Percentiles rank a stretch among this genome's conserved stretches.
Evolutionary conservation across 2,888 invertebrate species (phyloP).

Genomic region (Yponomeuta evonymella): DNA sequence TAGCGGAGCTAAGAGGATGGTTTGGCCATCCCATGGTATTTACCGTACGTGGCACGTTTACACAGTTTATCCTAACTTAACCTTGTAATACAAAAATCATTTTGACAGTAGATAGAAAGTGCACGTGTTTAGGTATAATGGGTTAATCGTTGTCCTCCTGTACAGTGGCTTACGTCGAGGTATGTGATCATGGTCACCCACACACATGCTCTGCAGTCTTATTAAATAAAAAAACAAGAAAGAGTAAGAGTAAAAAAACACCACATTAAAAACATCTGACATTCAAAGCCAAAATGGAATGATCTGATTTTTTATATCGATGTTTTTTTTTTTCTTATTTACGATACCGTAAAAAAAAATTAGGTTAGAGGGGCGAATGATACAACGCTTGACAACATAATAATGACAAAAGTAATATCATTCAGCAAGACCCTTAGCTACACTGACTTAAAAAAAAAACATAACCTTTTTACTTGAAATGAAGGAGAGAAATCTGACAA

Average conservation of each 20-base stretch:
- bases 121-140: neutral
- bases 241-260: conserved; percentile 8
- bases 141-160: neutral
- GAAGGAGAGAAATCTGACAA: conserved; percentile 29
- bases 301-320: conserved; percentile 22
- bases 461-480: conserved; percentile 40
- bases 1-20: too few relatives aligned
- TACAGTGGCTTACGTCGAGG: neutral
- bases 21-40: too few relatives aligned
- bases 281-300: conserved; percentile 67
- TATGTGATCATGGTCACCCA: conserved; percentile 1
- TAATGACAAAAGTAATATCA: conserved; percentile 39
- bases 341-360: conserved; percentile 10
- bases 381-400: conserved; percentile 56
- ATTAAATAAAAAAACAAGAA: neutral
- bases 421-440: conserved; percentile 50
- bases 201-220: conserved; percentile 2
- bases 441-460: conserved; percentile 68
- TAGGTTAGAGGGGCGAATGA: conserved; percentile 32
- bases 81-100: too few relatives aligned
- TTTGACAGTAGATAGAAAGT: too few relatives aligned
- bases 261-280: conserved; percentile 35
- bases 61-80: too few relatives aligned
- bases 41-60: too few relatives aligned
- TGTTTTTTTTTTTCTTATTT: neutral